Evolutionary conservation across 92 coral and sea anemone genomes (phyloP).

Genomic region (Zoanthus gigantus): DNA sequence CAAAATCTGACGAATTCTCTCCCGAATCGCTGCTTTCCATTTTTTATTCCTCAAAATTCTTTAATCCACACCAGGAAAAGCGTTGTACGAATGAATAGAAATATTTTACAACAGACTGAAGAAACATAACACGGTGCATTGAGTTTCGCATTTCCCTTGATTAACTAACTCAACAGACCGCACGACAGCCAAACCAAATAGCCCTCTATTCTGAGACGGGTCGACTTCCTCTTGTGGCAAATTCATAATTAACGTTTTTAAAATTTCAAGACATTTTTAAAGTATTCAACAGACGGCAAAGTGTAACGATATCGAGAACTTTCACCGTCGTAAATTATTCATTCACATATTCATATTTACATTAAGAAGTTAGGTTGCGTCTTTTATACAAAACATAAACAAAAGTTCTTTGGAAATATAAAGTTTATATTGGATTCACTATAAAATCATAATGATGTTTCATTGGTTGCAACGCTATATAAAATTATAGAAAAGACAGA

Average conservation of each 20-base stretch:
- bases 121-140: neutral
- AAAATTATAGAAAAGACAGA: neutral
- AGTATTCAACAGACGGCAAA: slow-evolving; percentile 5
- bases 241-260: neutral
- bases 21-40: slow-evolving; percentile 43
- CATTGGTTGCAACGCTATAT: neutral
- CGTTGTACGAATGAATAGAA: neutral
- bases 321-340: slow-evolving; percentile 63
- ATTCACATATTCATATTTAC: slow-evolving; percentile 74
- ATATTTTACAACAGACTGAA: neutral
- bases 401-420: slow-evolving; percentile 3
- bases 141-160: slow-evolving; percentile 12
- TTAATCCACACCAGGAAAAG: neutral
- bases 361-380: slow-evolving; percentile 42
- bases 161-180: neutral
- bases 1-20: slow-evolving; percentile 32
- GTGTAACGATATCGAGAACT: neutral
- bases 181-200: neutral
- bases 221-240: neutral
- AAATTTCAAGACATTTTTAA: neutral
- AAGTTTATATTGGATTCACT: slow-evolving; percentile 22
- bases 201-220: neutral
- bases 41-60: slow-evolving; percentile 3
- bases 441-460: neutral
- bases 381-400: slow-evolving; percentile 13